These are phyloP conservation scores for Lophius americanus DNA, from an alignment of 2,797 vertebrate species.

Conservation along the genomic window DNA sequence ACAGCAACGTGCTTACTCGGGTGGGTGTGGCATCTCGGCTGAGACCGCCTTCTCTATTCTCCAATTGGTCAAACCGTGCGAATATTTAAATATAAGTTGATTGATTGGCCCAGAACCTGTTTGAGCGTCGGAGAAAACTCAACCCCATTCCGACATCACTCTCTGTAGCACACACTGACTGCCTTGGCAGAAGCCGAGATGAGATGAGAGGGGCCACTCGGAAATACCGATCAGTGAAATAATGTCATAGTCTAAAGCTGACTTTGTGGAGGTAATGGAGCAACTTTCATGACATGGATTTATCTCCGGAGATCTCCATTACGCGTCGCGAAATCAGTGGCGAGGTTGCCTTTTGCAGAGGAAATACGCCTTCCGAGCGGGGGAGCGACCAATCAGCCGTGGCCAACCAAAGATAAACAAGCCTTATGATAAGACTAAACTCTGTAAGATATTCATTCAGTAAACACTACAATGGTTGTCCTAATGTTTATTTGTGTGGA, in stretches of 20 bases:
- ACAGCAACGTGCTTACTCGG: constrained; percentile 71
- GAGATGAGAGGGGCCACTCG: constrained; percentile 31
- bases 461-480: constrained; percentile 9
- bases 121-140: constrained; percentile 60
- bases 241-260: neutral
- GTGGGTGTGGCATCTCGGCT: constrained; percentile 60
- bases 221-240: constrained; percentile 31
- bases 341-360: constrained; percentile 61
- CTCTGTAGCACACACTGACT: constrained; percentile 47
- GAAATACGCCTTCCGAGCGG: constrained; percentile 76
- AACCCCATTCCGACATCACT: constrained; percentile 72
- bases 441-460: constrained; percentile 68
- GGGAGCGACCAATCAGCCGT: constrained; percentile 74
- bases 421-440: constrained; percentile 79
- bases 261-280: constrained; percentile 52
- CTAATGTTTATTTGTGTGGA: neutral
- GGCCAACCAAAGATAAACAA: constrained; percentile 81
- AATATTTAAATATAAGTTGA: constrained; percentile 73
- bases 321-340: constrained; percentile 63
- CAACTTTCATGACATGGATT: constrained; percentile 70
- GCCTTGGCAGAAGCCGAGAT: constrained; percentile 44
- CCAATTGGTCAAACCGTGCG: constrained; percentile 76
- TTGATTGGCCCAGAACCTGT: constrained; percentile 79
- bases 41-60: constrained; percentile 59
- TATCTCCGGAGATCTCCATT: constrained; percentile 54